Evolutionary conservation across 2,797 vertebrate genomes (phyloP).

Genomic region (Pseudochirops corinnae): DNA sequence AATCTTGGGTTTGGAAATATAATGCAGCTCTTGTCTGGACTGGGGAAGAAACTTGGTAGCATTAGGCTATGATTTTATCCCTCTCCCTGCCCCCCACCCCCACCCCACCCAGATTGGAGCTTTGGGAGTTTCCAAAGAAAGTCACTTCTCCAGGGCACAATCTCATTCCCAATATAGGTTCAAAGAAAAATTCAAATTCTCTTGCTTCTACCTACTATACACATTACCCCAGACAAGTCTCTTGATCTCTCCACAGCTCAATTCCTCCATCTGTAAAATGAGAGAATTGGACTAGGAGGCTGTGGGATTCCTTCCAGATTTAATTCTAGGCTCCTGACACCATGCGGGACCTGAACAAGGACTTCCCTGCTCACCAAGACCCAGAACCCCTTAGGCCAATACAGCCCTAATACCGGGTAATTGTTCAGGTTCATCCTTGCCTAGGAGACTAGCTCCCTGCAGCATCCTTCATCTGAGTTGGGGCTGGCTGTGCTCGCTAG

Average conservation of each 20-base stretch:
- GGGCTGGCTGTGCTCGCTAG: conserved; percentile 40
- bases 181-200: not conserved
- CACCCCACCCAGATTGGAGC: not conserved
- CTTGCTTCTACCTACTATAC: not conserved
- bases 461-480: conserved; percentile 42
- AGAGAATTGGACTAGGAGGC: not conserved
- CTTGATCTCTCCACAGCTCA: not conserved
- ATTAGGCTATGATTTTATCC: not conserved
- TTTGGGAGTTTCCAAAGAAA: not conserved
- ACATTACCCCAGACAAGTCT: not conserved
- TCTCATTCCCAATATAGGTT: not conserved
- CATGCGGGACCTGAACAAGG: not conserved
- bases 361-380: not conserved
- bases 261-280: not conserved
- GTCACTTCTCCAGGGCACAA: not conserved
- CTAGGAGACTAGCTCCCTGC: not conserved
- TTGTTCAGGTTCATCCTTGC: not conserved
- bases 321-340: not conserved
- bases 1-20: not conserved
- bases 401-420: not conserved
- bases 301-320: not conserved
- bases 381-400: not conserved
- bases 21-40: not conserved
- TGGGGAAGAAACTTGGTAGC: not conserved
- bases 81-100: not conserved